phyloP scores from a whole-genome alignment of 2,113 vertebrate species.

The Erythrolamprus reginae region DNA sequence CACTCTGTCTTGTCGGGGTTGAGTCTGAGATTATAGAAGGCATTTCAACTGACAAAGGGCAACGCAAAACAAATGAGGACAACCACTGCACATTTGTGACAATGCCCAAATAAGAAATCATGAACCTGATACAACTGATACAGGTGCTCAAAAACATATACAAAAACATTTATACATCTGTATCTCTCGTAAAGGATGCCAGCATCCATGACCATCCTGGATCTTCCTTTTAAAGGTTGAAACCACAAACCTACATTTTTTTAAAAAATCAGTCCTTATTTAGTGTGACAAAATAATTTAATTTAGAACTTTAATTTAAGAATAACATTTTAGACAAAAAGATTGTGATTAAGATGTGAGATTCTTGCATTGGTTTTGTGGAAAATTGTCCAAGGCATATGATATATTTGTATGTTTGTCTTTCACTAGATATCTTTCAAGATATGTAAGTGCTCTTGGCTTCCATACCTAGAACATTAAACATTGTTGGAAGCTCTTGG shows the following conservation, averaged over 20 bases:
- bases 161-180: neutral
- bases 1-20: too few relatives aligned
- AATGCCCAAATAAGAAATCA: neutral
- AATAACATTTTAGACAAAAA: neutral
- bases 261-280: neutral
- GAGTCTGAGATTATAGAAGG: too few relatives aligned
- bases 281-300: neutral
- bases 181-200: neutral
- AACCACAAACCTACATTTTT: neutral
- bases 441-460: neutral
- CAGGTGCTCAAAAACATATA: neutral
- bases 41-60: neutral
- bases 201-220: neutral
- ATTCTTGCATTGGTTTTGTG: neutral
- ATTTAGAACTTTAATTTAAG: neutral
- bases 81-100: neutral
- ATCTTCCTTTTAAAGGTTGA: neutral
- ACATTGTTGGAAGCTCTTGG: neutral
- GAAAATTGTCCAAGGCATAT: neutral
- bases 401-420: neutral
- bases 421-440: neutral
- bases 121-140: neutral
- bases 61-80: neutral
- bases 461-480: neutral
- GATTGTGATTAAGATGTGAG: neutral